Percentiles rank a stretch among this genome's conserved stretches.
phyloP scores from a whole-genome alignment of 2,797 vertebrate species.

The Megaceryle alcyon region DNA sequence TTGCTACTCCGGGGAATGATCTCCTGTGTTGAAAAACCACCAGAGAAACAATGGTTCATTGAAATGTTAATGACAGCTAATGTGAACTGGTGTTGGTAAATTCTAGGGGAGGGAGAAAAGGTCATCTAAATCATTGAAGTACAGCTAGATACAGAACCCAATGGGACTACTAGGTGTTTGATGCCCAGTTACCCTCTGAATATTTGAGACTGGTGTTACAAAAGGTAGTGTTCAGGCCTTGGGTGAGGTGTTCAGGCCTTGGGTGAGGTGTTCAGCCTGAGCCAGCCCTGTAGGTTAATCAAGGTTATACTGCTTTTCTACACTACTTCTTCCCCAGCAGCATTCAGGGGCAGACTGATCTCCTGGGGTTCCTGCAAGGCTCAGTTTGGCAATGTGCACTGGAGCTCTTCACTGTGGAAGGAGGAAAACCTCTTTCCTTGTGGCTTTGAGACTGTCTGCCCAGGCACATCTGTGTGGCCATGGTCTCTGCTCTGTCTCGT shows the following conservation, averaged over 20 bases:
- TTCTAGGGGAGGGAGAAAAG: conserved; percentile 25
- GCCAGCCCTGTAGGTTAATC: not conserved
- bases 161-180: not conserved
- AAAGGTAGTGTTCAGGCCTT: not conserved
- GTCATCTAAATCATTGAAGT: conserved; percentile 3
- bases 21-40: conserved; percentile 37
- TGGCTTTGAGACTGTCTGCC: not conserved
- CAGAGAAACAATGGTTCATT: conserved; percentile 9
- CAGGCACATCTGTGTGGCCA: not conserved
- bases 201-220: not conserved
- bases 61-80: conserved; percentile 26
- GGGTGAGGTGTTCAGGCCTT: not conserved
- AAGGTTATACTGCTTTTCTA: not conserved
- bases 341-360: not conserved
- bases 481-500: not conserved
- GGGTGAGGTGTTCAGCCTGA: not conserved
- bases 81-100: not conserved
- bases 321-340: not conserved
- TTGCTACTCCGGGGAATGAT: conserved; percentile 6
- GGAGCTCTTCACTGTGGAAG: not conserved
- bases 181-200: not conserved
- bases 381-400: not conserved
- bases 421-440: not conserved
- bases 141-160: not conserved
- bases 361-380: not conserved